phyloP scores from a whole-genome alignment of 2,113 vertebrate species.

The Ptychochromis oligacanthus region DNA sequence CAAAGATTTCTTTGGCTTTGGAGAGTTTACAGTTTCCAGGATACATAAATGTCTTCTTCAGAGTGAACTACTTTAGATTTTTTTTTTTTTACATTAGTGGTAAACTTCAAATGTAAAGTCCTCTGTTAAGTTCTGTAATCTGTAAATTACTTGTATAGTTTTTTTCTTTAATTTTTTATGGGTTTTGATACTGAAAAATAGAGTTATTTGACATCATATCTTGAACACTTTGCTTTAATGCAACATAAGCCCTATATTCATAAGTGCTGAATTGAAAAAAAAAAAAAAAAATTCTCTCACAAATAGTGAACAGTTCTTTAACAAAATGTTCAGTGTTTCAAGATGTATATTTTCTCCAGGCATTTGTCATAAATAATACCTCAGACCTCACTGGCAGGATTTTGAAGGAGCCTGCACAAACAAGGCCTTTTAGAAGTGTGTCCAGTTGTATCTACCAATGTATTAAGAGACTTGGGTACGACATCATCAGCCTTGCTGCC shows the following conservation, averaged over 20 bases:
- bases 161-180: too few relatives aligned
- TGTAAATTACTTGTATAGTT: neutral
- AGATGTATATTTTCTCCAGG: neutral
- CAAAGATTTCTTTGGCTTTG: slow-evolving; percentile 54
- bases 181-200: neutral
- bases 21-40: slow-evolving; percentile 51
- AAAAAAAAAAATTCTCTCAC: too few relatives aligned
- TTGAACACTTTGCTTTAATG: neutral
- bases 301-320: neutral
- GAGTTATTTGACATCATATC: neutral
- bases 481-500: neutral
- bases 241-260: neutral
- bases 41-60: slow-evolving; percentile 33
- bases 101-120: neutral
- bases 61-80: slow-evolving; percentile 14
- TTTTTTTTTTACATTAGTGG: neutral
- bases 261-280: neutral
- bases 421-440: neutral
- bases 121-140: neutral
- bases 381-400: neutral
- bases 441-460: neutral
- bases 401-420: neutral
- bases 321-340: neutral
- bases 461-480: neutral
- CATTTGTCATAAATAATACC: neutral